Evolutionary conservation across 1,140 invertebrate genomes (phyloP).

Genomic region (Drosophila gunungcola): DNA sequence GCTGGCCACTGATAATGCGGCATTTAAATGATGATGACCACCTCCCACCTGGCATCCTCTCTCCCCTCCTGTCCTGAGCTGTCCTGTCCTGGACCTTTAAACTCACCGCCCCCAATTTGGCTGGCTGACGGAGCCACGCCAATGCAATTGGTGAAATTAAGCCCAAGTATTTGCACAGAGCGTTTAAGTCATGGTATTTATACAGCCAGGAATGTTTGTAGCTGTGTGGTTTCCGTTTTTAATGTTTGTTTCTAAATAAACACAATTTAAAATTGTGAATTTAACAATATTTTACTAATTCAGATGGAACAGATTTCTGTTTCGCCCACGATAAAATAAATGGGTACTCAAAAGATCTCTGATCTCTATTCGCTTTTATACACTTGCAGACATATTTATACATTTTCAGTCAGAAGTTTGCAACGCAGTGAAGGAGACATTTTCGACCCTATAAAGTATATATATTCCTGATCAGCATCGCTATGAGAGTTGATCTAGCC

Average conservation of each 20-base stretch:
- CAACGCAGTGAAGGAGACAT: no score
- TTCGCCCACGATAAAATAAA: no score
- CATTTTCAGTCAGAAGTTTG: no score
- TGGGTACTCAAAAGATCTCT: no score
- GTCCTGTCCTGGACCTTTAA: no score
- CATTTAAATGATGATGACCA: conserved; percentile 72
- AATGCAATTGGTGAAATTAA: conserved; percentile 43
- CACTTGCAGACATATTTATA: no score
- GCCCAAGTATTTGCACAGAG: conserved; percentile 21
- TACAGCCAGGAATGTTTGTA: neutral
- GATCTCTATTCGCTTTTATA: no score
- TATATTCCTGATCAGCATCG: no score
- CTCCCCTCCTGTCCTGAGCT: neutral
- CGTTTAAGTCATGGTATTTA: conserved; percentile 1
- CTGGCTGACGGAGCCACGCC: conserved; percentile 2
- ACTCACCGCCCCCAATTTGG: neutral
- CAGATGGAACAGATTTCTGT: no score
- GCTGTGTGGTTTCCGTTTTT: neutral
- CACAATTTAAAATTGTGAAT: neutral
- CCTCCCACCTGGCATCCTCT: conserved; percentile 16
- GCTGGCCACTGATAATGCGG: conserved; percentile 75
- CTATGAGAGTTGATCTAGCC: no score
- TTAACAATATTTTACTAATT: no score
- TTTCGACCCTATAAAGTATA: no score
- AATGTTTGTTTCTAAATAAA: neutral